Evolutionary conservation across 1,140 invertebrate species (phyloP), one percentile per base, ranked within the genome.

Genomic region (Diabrotica virgifera): DNA sequence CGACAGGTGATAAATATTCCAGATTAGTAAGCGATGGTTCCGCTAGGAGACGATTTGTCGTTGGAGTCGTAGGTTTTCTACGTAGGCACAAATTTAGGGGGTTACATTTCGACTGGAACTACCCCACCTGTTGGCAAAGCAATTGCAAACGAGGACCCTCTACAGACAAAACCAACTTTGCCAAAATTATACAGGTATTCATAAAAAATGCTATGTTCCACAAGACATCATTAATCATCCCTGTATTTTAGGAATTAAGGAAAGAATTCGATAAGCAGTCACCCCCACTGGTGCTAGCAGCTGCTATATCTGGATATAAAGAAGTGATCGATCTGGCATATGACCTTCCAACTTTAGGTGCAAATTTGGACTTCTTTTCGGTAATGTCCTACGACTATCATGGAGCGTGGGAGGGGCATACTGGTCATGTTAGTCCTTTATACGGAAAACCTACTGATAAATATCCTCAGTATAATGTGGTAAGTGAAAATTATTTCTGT

Each of bases 351-450:
- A 76, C 83, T 2, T 80, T 96, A 24, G 89, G 86, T 0, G 76
- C 83, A n/a, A 77, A 85, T 52, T 85, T 88, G 6, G 92, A 95
- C 70, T 94, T 95, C 71, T 84, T 96, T 74, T 92, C 91, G 2
- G 86, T 95, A 0, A 94, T 95, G 92, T 88, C 89, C 0, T 95
- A 94, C 62, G 94, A 96, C 75, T 94, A 93, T 73, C 92, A 95
- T 70, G 93, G 93, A 0, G 86, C 88, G 6, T 95, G 93, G 93
- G 93, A 95, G 73, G 77, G 83, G 4, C 81, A 82, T 66, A 92
- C 92, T 0, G 91, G 91, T 0, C 93, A 96, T 75, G 85, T 95
- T 5, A 92, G 91, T 70, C 93, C 94, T 0, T 79, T 96, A 0
- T 87, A 87, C 59, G 84, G 85, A 0, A 76, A 80, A 7, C 74